phyloP scores from a whole-genome alignment of 1,140 invertebrate genomes.

The Pantala flavescens region DNA sequence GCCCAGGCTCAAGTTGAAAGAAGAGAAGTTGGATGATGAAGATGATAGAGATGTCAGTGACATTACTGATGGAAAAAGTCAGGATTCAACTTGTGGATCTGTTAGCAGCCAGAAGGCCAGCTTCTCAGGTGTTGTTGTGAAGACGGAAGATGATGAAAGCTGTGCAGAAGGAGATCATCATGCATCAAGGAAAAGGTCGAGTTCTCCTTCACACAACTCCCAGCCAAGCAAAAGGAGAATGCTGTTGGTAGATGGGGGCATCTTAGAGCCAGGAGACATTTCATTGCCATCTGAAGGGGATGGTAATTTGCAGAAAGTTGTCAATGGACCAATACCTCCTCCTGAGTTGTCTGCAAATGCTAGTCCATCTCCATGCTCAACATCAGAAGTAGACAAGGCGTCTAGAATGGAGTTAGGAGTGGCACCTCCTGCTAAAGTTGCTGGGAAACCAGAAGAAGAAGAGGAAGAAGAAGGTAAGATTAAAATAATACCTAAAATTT shows the following conservation, averaged over 20 bases:
- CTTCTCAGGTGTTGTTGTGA: neutral
- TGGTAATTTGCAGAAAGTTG: neutral
- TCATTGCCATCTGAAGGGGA: neutral
- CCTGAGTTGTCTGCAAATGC: neutral
- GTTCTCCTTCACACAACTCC: neutral
- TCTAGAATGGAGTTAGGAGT: neutral
- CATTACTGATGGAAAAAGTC: neutral
- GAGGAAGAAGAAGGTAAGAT: neutral
- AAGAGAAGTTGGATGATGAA: neutral
- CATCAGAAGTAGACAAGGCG: neutral
- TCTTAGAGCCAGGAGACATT: neutral
- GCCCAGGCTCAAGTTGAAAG: constrained; percentile 26
- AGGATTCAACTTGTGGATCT: neutral
- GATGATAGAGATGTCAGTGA: neutral
- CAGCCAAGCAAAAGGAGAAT: neutral
- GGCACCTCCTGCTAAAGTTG: neutral
- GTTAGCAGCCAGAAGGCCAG: neutral
- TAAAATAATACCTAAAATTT: neutral
- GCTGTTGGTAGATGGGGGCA: neutral
- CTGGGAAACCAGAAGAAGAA: neutral
- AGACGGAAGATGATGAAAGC: neutral
- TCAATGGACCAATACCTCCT: neutral
- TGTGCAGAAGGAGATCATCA: neutral
- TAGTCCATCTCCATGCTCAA: neutral
- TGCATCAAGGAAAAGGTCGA: neutral